Percentiles rank a stretch among this genome's conserved stretches.
These are phyloP conservation scores for Phthorimaea operculella DNA, from an alignment of 1,140 invertebrate genomes.

Conservation along the genomic window DNA sequence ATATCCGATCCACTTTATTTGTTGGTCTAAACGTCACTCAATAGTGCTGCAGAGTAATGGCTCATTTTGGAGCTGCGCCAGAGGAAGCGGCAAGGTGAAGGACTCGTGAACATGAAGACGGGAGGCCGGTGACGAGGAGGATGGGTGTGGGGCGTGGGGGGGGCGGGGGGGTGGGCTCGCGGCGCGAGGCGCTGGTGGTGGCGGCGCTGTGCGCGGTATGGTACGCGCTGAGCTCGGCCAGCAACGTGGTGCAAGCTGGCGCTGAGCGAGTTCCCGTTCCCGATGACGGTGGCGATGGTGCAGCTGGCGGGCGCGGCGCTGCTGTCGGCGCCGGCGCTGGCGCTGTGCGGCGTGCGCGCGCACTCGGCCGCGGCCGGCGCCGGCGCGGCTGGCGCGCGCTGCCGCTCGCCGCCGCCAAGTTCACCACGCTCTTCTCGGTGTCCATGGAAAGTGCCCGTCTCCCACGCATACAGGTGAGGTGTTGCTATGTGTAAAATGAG, in stretches of 20 bases:
- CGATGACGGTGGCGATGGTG: conserved; percentile 94
- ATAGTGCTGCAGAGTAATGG: no score
- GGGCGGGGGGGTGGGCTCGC: not conserved
- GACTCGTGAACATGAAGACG: no score
- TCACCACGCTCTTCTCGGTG: conserved; percentile 91
- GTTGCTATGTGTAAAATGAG: not conserved
- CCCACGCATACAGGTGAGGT: conserved; percentile 95
- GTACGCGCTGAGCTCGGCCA: conserved; percentile 90
- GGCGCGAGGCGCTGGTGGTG: conserved; percentile 59
- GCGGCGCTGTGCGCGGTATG: conserved; percentile 85
- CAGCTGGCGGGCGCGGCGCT: conserved; percentile 88
- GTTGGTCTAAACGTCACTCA: no score
- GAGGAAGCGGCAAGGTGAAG: no score
- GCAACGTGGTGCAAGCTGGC: conserved; percentile 94
- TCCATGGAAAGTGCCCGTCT: conserved; percentile 98
- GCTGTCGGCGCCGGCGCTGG: conserved; percentile 83
- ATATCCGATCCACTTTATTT: no score
- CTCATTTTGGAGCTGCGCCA: no score
- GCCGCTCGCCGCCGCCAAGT: conserved; percentile 93
- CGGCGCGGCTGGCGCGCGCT: conserved; percentile 80
- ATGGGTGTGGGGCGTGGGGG: not conserved
- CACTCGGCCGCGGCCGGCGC: conserved; percentile 69
- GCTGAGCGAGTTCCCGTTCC: conserved; percentile 92
- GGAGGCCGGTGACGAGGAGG: no score
- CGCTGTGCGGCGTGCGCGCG: conserved; percentile 74